phyloP scores from a whole-genome alignment of 1,140 invertebrate species.

The Bradysia coprophila region DNA sequence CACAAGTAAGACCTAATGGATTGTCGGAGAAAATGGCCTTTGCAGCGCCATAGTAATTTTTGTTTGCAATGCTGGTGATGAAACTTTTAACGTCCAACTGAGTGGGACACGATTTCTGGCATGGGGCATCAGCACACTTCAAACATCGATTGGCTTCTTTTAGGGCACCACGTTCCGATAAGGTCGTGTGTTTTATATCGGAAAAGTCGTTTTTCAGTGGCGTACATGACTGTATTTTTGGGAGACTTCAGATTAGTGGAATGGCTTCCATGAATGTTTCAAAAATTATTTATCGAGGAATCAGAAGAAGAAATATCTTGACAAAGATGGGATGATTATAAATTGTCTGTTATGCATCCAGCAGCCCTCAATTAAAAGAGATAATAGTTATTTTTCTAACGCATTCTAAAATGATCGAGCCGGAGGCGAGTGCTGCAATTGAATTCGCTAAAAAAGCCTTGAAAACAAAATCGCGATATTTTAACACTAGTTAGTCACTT shows the following conservation, averaged over 20 bases:
- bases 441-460: no score
- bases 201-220: slow-evolving; percentile 77
- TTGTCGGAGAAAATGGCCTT: slow-evolving; percentile 95
- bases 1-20: slow-evolving; percentile 88
- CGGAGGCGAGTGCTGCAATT: no score
- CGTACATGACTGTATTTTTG: slow-evolving; percentile 38
- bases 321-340: slow-evolving; percentile 4
- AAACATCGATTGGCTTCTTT: slow-evolving; percentile 81
- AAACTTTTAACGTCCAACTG: slow-evolving; percentile 94
- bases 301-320: slow-evolving; percentile 5
- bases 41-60: slow-evolving; percentile 97
- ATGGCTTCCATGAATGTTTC: neutral
- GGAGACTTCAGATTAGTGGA: neutral
- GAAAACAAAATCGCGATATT: no score
- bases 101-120: slow-evolving; percentile 96
- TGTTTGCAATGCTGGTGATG: slow-evolving; percentile 91
- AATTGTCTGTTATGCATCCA: no score
- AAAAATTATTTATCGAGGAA: neutral
- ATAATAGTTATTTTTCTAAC: no score
- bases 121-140: slow-evolving; percentile 96
- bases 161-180: slow-evolving; percentile 85
- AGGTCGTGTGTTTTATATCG: slow-evolving; percentile 92
- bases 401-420: no score
- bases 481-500: no score
- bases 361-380: neutral